phyloP scores from a whole-genome alignment of 2,797 vertebrate species.

The Fratercula arctica region DNA sequence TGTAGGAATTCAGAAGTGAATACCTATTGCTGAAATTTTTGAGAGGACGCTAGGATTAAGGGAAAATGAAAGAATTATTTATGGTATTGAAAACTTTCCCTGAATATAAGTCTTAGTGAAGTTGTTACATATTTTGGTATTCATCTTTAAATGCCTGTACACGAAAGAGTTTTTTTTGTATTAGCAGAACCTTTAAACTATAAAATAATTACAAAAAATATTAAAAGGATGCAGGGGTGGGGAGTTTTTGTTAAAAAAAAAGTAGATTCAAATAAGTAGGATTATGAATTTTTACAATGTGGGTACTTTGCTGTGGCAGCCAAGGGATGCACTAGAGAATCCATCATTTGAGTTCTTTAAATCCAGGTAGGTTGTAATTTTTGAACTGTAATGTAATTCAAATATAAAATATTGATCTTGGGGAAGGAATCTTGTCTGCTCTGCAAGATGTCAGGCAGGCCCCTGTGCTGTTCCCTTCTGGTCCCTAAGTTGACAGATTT shows the following conservation, averaged over 20 bases:
- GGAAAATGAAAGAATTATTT: not conserved
- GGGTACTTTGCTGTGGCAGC: not conserved
- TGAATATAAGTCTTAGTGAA: not conserved
- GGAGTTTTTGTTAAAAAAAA: not conserved
- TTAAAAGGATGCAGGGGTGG: not conserved
- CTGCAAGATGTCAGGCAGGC: not conserved
- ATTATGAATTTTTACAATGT: not conserved
- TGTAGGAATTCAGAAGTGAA: not conserved
- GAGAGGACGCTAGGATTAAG: not conserved
- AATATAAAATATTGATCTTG: not conserved
- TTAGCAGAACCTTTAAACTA: not conserved
- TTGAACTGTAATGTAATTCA: not conserved
- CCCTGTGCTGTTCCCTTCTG: not conserved
- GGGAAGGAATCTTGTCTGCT: not conserved
- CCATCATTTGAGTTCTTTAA: not conserved
- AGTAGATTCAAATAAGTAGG: not conserved
- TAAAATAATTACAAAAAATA: too few relatives aligned
- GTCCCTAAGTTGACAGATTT: not conserved
- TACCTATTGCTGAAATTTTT: not conserved
- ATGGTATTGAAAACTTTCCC: not conserved
- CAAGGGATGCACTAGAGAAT: not conserved
- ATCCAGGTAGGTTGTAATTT: not conserved
- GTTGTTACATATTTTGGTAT: not conserved
- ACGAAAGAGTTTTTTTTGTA: not conserved
- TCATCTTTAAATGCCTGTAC: not conserved